Base-by-base conservation (phyloP, 2,113 vertebrate genomes). In the Salminus brasiliensis region DNA sequence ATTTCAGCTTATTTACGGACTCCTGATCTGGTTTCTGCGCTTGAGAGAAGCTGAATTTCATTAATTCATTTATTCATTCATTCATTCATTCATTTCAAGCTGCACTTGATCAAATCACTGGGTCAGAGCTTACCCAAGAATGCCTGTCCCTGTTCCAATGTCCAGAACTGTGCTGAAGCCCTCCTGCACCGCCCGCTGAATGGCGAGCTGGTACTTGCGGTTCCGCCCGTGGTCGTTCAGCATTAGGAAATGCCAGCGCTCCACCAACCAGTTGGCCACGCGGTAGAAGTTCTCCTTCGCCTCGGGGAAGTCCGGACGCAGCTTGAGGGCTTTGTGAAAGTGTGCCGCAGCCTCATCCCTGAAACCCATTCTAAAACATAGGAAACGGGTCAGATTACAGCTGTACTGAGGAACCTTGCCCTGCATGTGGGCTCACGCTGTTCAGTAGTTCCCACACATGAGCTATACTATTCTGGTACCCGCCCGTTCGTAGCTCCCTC, bases 171-270 rank as follows among this genome's bases (percentile, higher is more conserved):
- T 95, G 80, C 10, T 93, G 86, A 93, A 96, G 11, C 98, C 98
- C 0, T 86, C 91, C 67, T 0, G 45, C 39, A 98, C 94, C 0
- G 96, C 96, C 0, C 91, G 95, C 87, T 96, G 93, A 47, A 99
- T 96, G 36, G 98, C 98, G 80, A 93, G 92, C 21, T 96, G 94
- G 86, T 98, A 99, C 72, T 94, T 91, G n/a, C 83, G 87, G 85
- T 99, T 99, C 84, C 96, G 94, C 63, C 86, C 92, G n/a, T 80
- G 89, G 84, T 99, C 97, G 0, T 99, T 99, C 70, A 99, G 96
- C 98, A 99, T 99, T 29, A 98, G 88, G 89, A 98, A 99, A 84
- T 99, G 98, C 98, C 98, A 99, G 67, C 97, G 96, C 78, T 99
- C 97, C 81, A 99, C 97, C 83, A 99, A 90, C 97, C 97, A 99